phyloP scores from a whole-genome alignment of 2,888 invertebrate genomes.

The Ichneumoninae sp. region DNA sequence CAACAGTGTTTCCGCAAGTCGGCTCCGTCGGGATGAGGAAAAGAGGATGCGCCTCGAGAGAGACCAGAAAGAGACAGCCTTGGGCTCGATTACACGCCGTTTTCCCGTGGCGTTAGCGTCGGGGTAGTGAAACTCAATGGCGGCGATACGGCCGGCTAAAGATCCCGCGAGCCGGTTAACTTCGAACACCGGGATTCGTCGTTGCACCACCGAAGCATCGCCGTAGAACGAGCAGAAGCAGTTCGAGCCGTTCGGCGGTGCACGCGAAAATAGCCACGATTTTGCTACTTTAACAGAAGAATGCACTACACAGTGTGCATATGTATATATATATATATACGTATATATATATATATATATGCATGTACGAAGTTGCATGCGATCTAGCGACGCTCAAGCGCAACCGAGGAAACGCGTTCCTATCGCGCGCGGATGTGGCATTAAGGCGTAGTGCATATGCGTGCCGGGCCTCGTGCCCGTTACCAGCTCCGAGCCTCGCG shows the following conservation, averaged over 20 bases:
- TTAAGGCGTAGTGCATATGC: conserved; percentile 63
- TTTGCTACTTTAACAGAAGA: conserved; percentile 14
- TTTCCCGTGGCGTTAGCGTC: conserved; percentile 37
- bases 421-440: conserved; percentile 59
- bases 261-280: conserved; percentile 27
- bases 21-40: conserved; percentile 10
- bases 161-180: conserved; percentile 40
- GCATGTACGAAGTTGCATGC: conserved; percentile 30
- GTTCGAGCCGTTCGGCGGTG: conserved; percentile 16
- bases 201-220: conserved; percentile 28
- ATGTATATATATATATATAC: background rate
- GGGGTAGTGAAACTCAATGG: conserved; percentile 57
- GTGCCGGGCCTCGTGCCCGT: conserved; percentile 64
- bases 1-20: conserved; percentile 26
- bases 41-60: conserved; percentile 11
- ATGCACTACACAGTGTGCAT: conserved; percentile 9
- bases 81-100: conserved; percentile 62
- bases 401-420: conserved; percentile 58
- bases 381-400: conserved; percentile 36
- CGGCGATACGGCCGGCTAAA: conserved; percentile 52
- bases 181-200: conserved; percentile 33
- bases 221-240: conserved; percentile 13
- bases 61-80: conserved; percentile 46
- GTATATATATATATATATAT: background rate
- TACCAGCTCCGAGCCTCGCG: conserved; percentile 53